Conservation (phyloP, 1,140 invertebrate genomes). For the Dysdera silvatica region DNA sequence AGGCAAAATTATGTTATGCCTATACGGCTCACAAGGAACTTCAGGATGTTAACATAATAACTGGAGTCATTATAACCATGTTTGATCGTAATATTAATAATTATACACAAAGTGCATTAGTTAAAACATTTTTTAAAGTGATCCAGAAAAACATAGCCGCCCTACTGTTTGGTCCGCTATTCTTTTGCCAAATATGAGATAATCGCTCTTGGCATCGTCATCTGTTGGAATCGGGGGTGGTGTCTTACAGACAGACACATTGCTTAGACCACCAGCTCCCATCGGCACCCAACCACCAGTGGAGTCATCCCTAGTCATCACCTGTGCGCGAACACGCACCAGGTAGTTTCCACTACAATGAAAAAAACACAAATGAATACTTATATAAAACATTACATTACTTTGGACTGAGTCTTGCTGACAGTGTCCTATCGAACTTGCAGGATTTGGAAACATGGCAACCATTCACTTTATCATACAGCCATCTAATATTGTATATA, state of each 20-base stretch:
- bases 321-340: constrained; percentile 95
- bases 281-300: constrained; percentile 88
- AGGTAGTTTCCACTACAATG: constrained; percentile 74
- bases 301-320: constrained; percentile 95
- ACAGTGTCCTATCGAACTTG: background rate
- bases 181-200: constrained; percentile 80
- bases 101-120: no score
- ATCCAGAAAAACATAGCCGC: no score
- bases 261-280: constrained; percentile 83
- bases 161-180: constrained; percentile 83
- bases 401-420: background rate
- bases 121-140: no score
- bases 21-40: no score
- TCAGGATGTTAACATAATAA: no score
- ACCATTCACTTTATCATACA: background rate
- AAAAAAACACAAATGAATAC: constrained; percentile 29
- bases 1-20: no score
- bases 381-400: background rate
- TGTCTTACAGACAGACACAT: constrained; percentile 69
- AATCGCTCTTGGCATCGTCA: constrained; percentile 60
- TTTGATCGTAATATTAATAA: no score
- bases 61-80: no score
- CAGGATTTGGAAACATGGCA: background rate
- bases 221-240: constrained; percentile 40
- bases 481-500: background rate